Percentiles rank a stretch among this genome's conserved stretches.
Conservation (phyloP, 2,888 invertebrate genomes). For the Achlya flavicornis region DNA sequence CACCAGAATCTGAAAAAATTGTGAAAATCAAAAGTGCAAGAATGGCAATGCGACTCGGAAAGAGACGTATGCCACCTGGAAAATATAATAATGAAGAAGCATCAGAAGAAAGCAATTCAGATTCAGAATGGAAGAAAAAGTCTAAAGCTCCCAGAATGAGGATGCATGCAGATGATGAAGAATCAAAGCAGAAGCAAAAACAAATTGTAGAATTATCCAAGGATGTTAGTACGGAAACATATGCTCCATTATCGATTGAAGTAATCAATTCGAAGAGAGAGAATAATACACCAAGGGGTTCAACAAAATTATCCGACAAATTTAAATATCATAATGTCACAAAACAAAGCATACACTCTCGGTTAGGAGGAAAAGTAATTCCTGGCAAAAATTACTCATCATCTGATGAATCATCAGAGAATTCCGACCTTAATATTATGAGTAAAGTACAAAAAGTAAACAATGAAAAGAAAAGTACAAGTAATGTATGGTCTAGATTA, state of each 20-base stretch:
- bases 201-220: slow-evolving; percentile 40
- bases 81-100: slow-evolving; percentile 42
- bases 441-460: slow-evolving; percentile 80
- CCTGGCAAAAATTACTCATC: slow-evolving; percentile 41
- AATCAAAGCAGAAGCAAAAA: slow-evolving; percentile 81
- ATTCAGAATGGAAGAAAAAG: slow-evolving; percentile 84
- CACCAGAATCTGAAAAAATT: slow-evolving; percentile 41
- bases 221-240: slow-evolving; percentile 49
- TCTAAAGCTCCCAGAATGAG: slow-evolving; percentile 90
- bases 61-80: slow-evolving; percentile 47
- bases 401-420: slow-evolving; percentile 59
- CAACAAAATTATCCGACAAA: slow-evolving; percentile 68
- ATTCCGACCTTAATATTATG: slow-evolving; percentile 69
- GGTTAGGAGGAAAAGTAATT: slow-evolving; percentile 66
- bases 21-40: slow-evolving; percentile 66
- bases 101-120: slow-evolving; percentile 75
- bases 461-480: slow-evolving; percentile 59
- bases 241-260: slow-evolving; percentile 75
- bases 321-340: slow-evolving; percentile 55
- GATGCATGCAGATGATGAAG: slow-evolving; percentile 95
- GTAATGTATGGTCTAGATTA: slow-evolving; percentile 84
- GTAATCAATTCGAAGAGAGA: slow-evolving; percentile 59
- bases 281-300: slow-evolving; percentile 54
- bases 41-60: slow-evolving; percentile 72
- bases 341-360: slow-evolving; percentile 54